phyloP scores from a whole-genome alignment of 2,888 invertebrate genomes.

The Blera fallax region DNA sequence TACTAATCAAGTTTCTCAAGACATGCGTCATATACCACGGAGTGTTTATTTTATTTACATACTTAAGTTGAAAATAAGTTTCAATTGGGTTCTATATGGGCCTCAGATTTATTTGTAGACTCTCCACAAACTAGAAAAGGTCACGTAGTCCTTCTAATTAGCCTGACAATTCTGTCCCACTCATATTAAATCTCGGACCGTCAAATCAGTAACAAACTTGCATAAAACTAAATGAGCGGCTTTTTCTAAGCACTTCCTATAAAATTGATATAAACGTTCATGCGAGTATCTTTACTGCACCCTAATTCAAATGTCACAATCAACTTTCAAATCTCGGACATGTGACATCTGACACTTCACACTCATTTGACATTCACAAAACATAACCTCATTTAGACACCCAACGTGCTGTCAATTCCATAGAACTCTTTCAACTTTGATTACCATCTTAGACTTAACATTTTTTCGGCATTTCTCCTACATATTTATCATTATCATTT shows the following conservation, averaged over 20 bases:
- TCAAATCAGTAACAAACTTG: no score
- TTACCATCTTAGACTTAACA: constrained; percentile 36
- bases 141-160: no score
- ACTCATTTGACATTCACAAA: constrained; percentile 57
- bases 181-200: no score
- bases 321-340: neutral
- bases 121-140: no score
- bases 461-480: constrained; percentile 32
- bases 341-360: constrained; percentile 16
- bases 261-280: neutral
- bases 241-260: neutral
- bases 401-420: constrained; percentile 44
- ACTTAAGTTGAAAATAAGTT: no score
- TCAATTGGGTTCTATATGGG: no score
- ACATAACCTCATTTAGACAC: constrained; percentile 57
- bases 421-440: constrained; percentile 38
- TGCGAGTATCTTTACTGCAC: neutral
- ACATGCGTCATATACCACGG: no score
- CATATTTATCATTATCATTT: constrained; percentile 53
- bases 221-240: no score
- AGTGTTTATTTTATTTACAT: no score
- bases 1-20: no score
- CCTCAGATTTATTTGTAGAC: no score
- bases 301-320: neutral
- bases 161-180: no score